phyloP scores from a whole-genome alignment of 2,113 vertebrate species.

The Rattus norvegicus region DNA sequence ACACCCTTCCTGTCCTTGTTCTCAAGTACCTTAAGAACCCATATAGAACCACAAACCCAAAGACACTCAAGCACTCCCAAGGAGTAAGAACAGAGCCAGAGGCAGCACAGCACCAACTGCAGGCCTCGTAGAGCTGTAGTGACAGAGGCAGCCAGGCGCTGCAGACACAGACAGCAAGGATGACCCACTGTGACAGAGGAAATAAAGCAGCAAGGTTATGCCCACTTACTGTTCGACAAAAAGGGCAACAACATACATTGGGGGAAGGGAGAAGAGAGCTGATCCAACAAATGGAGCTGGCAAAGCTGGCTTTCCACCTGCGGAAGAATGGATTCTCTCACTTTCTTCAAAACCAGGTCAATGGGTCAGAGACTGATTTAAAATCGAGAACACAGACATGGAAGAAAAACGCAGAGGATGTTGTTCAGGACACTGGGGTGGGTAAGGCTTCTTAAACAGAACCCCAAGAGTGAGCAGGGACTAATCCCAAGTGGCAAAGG shows the following conservation, averaged over 20 bases:
- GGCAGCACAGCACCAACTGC: neutral
- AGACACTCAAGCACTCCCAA: neutral
- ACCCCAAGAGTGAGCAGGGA: neutral
- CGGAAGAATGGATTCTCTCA: neutral
- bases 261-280: neutral
- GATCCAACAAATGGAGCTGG: neutral
- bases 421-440: neutral
- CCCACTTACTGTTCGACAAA: neutral
- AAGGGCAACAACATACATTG: neutral
- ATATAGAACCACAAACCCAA: neutral
- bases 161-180: neutral
- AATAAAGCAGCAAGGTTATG: neutral
- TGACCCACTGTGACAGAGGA: too few relatives aligned
- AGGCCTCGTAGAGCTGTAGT: neutral
- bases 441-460: neutral
- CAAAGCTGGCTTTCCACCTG: neutral
- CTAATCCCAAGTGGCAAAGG: neutral
- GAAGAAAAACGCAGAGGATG: neutral
- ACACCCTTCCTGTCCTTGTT: neutral
- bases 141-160: neutral
- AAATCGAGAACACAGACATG: neutral
- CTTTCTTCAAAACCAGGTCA: neutral
- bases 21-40: neutral
- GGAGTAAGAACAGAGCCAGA: neutral
- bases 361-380: neutral